phyloP scores from a whole-genome alignment of 1,140 invertebrate species.

The Zaprionus ornatus region DNA sequence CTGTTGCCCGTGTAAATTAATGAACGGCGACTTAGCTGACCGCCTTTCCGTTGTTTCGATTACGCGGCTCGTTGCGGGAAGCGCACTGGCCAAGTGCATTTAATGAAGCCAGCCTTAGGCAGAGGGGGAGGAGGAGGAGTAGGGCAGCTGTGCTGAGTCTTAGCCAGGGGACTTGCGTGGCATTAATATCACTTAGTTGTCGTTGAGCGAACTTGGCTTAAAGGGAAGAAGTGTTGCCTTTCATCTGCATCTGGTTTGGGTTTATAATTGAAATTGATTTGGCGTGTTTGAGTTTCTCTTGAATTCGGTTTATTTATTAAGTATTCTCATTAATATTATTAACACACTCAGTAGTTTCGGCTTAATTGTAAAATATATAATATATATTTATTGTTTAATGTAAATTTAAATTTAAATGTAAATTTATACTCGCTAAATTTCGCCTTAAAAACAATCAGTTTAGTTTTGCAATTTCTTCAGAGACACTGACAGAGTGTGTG shows the following conservation, averaged over 20 bases:
- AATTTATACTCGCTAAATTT: conserved; percentile 17
- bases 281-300: conserved; percentile 32
- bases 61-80: conserved; percentile 39
- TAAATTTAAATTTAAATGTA: conserved; percentile 36
- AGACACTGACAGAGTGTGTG: conserved; percentile 35
- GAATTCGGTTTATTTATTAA: conserved; percentile 71
- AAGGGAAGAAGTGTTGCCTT: conserved; percentile 21
- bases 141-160: background rate
- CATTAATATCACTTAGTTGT: conserved; percentile 71
- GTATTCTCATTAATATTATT: conserved; percentile 75
- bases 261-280: conserved; percentile 56
- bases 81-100: conserved; percentile 38
- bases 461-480: conserved; percentile 60
- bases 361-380: conserved; percentile 70
- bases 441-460: conserved; percentile 78
- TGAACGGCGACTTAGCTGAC: conserved; percentile 58
- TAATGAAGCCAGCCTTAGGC: conserved; percentile 25
- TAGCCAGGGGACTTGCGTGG: conserved; percentile 7
- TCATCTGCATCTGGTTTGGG: conserved; percentile 35
- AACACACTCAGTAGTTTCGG: conserved; percentile 81
- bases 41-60: conserved; percentile 69
- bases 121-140: background rate
- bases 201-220: conserved; percentile 25
- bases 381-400: conserved; percentile 23
- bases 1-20: conserved; percentile 55